Base-by-base conservation (phyloP, 2,113 vertebrate species). In the Tragelaphus imberbis region DNA sequence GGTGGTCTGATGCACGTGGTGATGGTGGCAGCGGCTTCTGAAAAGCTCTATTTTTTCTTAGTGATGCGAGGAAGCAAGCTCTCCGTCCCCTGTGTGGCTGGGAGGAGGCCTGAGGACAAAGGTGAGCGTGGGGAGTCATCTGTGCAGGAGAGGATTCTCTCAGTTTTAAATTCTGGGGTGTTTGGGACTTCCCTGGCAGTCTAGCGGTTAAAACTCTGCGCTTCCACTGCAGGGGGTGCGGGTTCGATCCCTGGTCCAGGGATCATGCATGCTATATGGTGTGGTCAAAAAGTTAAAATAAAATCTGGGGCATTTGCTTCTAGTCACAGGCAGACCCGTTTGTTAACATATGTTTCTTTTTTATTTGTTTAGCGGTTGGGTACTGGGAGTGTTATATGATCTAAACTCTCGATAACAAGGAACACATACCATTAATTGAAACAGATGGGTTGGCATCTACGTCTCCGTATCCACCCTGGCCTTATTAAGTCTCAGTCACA, bases 401-500 rank as follows among this genome's bases (percentile, higher is more conserved):
- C 14, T 30, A 56, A 47, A 61, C 55, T 71, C 84, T 47, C 23
- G 56, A 1, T 28, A 68, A 51, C 40, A 13, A 36, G 53, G 51
- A 49, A 53, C 49, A 30, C 0, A 5, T 5, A 2, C 77, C 11
- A 7, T 89, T 97, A 58, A n/a, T 6, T n/a, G 95, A 75, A 77
- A 84, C 89, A 23, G 51, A 88, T 49, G 12, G n/a, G 61, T 7
- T 63, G 58, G 51, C 91, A 11, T 30, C 63, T 84, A 0, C 15
- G 2, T 27, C 56, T 27, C 79, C 49, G 6, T 15, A 1, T 10
- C 6, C 23, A 1, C 65, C 21, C 75, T 6, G 49, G n/a, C 81
- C 94, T 91, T 88, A 75, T 80, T 97, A 94, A 96, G 88, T 95
- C 97, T 94, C 75, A 95, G 53, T 97, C 95, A 49, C 55, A 13